Conservation (phyloP, 2,113 vertebrate species). For the Murina feae region DNA sequence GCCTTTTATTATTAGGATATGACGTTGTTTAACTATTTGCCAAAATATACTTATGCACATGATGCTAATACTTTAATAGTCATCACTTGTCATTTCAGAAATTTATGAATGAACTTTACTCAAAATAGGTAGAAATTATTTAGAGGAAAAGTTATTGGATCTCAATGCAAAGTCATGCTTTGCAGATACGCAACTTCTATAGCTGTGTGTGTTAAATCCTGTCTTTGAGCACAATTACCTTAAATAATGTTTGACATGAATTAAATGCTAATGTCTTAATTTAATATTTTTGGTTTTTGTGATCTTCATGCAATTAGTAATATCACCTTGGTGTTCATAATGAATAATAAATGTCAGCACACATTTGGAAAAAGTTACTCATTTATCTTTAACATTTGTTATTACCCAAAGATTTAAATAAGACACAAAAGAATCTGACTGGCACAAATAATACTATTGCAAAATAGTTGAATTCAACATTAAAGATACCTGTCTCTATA, state of each 20-base stretch:
- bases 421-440: neutral
- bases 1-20: neutral
- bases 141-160: neutral
- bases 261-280: neutral
- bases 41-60: neutral
- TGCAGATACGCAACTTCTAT: neutral
- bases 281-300: neutral
- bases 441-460: neutral
- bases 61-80: neutral
- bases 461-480: neutral
- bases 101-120: neutral
- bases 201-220: neutral
- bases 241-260: neutral
- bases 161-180: neutral
- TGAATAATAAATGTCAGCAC: neutral
- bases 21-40: neutral
- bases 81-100: neutral
- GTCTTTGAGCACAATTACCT: neutral
- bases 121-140: neutral
- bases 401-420: neutral
- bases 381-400: neutral
- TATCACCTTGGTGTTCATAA: neutral
- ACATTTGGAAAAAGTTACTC: neutral
- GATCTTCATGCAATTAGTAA: neutral
- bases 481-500: neutral